Evolutionary conservation across 2,888 invertebrate genomes (phyloP).

Genomic region (Dorcus parallelipipedus): DNA sequence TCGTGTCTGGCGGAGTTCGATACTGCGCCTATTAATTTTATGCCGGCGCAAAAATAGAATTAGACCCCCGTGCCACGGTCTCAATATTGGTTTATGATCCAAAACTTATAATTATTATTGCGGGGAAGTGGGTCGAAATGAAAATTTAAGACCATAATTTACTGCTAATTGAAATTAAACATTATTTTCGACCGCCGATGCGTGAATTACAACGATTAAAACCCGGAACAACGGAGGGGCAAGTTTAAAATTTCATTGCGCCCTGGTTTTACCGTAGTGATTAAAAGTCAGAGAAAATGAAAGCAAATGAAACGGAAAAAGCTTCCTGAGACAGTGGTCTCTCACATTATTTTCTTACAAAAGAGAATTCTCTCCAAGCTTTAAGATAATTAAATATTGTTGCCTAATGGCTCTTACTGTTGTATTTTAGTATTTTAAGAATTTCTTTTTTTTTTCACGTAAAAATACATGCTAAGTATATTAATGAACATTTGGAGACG

Average conservation of each 20-base stretch:
- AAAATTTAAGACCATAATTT: slow-evolving; percentile 14
- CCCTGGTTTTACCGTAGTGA: neutral
- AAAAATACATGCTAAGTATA: no score
- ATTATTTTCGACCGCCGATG: slow-evolving; percentile 14
- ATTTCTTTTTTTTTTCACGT: no score
- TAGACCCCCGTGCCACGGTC: slow-evolving; percentile 10
- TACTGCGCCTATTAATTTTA: slow-evolving; percentile 37
- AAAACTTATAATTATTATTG: slow-evolving; percentile 17
- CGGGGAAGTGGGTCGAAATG: slow-evolving; percentile 6
- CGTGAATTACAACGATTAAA: neutral
- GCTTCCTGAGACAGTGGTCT: no score
- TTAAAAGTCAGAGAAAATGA: no score
- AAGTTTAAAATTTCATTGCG: neutral
- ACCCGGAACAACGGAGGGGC: neutral
- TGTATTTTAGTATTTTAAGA: no score
- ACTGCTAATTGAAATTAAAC: slow-evolving; percentile 21
- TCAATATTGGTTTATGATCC: slow-evolving; percentile 11
- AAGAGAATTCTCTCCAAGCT: no score
- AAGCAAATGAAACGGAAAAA: no score
- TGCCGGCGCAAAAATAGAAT: slow-evolving; percentile 33
- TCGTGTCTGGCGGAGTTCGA: slow-evolving; percentile 35
- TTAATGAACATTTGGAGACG: no score
- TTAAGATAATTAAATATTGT: no score
- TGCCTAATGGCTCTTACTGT: no score
- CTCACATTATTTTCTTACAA: no score